phyloP scores from a whole-genome alignment of 2,888 invertebrate species.

The Morpho achilles region DNA sequence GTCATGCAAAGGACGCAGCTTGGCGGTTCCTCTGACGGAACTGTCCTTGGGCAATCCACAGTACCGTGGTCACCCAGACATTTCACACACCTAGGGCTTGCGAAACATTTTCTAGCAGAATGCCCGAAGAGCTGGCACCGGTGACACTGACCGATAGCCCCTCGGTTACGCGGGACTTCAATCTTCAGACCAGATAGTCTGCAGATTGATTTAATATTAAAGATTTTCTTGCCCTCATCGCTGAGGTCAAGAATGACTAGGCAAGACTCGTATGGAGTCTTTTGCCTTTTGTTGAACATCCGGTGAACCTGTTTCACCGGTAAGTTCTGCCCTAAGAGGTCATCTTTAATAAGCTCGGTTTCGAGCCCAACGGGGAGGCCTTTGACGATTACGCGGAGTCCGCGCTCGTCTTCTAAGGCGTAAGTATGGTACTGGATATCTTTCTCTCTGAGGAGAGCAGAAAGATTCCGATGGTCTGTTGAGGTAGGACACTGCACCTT shows the following conservation, averaged over 20 bases:
- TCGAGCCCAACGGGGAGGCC: slow-evolving; percentile 1
- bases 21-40: slow-evolving; percentile 4
- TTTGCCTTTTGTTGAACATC: background rate
- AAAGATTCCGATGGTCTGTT: background rate
- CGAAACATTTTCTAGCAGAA: too few species aligned
- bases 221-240: background rate
- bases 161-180: background rate
- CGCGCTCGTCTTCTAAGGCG: slow-evolving; percentile 12
- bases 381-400: background rate
- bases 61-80: too few species aligned
- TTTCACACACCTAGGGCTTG: too few species aligned
- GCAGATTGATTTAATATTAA: background rate
- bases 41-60: background rate
- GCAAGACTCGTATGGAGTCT: slow-evolving; percentile 1
- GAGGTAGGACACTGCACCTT: background rate
- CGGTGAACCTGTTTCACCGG: too few species aligned
- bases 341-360: background rate
- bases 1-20: slow-evolving; percentile 6
- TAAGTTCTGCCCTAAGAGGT: background rate
- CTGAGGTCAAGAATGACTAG: background rate
- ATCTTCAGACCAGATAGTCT: background rate
- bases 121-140: background rate
- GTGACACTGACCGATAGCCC: background rate
- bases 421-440: background rate
- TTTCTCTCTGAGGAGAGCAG: background rate